Conservation (phyloP, 1,140 invertebrate genomes). For the Chrysopa pallens region DNA sequence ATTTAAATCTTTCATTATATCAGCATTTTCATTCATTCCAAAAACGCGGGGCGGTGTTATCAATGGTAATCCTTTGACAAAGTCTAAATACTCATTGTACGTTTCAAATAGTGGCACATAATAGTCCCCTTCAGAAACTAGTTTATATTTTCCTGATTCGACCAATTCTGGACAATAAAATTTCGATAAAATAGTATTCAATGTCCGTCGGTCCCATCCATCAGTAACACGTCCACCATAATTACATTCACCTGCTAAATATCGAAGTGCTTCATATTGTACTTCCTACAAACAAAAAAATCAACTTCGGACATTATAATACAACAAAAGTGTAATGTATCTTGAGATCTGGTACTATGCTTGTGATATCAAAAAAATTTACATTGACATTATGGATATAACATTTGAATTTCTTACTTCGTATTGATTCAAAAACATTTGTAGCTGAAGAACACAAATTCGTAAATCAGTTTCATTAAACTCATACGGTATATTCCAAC, state of each 20-base stretch:
- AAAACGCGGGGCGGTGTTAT: conserved; percentile 73
- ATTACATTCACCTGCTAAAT: conserved; percentile 89
- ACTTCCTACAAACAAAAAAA: conserved; percentile 34
- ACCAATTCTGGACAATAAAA: conserved; percentile 53
- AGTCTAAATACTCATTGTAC: conserved; percentile 56
- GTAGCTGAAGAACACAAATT: conserved; percentile 72
- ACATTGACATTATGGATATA: neutral
- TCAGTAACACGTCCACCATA: conserved; percentile 92
- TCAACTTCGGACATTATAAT: too few relatives aligned
- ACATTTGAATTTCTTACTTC: conserved; percentile 23
- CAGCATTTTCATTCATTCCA: conserved; percentile 86
- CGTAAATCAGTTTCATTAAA: conserved; percentile 90
- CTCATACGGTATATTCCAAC: conserved; percentile 91
- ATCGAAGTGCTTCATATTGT: conserved; percentile 75
- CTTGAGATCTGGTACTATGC: neutral
- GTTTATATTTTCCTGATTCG: conserved; percentile 31
- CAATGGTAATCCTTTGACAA: conserved; percentile 59
- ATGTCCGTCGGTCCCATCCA: conserved; percentile 78
- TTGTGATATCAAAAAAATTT: neutral
- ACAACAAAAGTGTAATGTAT: too few relatives aligned
- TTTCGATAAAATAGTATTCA: conserved; percentile 67
- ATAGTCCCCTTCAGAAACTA: conserved; percentile 51
- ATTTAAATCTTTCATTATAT: conserved; percentile 83
- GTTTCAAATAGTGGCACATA: conserved; percentile 55
- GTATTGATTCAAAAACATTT: conserved; percentile 78